Percentiles rank a stretch among this genome's conserved stretches.
phyloP scores from a whole-genome alignment of 2,888 invertebrate genomes.

The Metalampra italica region DNA sequence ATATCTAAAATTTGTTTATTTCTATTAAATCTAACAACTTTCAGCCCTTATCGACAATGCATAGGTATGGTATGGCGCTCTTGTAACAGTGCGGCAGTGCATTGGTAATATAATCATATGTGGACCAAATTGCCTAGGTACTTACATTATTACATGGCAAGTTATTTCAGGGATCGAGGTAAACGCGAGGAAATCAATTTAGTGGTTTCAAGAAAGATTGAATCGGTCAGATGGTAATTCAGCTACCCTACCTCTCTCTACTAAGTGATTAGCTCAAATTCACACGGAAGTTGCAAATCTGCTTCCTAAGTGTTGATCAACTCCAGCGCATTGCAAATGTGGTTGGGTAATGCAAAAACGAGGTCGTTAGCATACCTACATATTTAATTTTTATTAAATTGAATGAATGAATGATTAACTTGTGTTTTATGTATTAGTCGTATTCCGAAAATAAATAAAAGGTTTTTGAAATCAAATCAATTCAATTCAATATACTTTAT shows the following conservation, averaged over 20 bases:
- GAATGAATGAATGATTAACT: not conserved
- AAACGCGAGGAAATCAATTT: constrained; percentile 13
- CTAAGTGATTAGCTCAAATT: constrained; percentile 27
- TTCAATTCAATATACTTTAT: no score
- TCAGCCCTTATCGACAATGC: no score
- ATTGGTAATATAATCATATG: no score
- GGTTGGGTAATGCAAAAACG: not conserved
- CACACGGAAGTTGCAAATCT: constrained; percentile 31
- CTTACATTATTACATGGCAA: not conserved
- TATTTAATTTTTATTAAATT: not conserved
- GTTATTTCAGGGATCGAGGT: not conserved
- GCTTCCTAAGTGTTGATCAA: constrained; percentile 7
- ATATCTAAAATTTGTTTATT: no score
- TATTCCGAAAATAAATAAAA: no score
- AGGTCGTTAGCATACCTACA: not conserved
- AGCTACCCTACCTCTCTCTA: no score
- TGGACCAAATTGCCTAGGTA: no score
- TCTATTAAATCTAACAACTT: no score
- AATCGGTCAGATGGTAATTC: constrained; percentile 27
- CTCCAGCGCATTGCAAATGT: not conserved
- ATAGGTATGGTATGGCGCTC: no score
- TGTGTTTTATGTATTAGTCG: not conserved
- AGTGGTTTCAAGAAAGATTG: constrained; percentile 34
- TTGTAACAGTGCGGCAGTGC: no score
- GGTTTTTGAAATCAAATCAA: no score